A percentile compares a stretch with the other conserved stretches of the same genome.
Conservation (phyloP, 2,888 invertebrate species). For the Synergus laeviventris region DNA sequence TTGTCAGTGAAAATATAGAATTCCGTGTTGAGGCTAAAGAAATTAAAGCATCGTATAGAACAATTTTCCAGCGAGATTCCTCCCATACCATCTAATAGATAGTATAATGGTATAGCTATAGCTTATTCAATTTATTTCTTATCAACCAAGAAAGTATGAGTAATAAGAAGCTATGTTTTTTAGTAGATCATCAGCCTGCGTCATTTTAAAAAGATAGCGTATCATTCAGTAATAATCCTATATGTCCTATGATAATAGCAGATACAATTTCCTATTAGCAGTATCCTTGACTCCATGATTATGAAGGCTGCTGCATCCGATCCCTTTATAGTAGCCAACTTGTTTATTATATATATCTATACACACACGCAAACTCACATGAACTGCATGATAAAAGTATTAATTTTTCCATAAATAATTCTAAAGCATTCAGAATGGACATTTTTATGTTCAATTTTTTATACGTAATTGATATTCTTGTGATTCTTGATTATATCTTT, state of each 20-base stretch:
- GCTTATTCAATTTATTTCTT: slow-evolving; percentile 30
- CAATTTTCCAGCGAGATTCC: slow-evolving; percentile 13
- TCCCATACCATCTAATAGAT: not conserved
- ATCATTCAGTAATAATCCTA: not conserved
- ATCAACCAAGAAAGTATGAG: no score
- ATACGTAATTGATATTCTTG: not conserved
- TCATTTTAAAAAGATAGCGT: not conserved
- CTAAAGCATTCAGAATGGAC: not conserved
- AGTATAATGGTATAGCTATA: no score
- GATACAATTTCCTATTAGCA: slow-evolving; percentile 31
- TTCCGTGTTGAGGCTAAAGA: not conserved
- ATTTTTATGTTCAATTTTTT: not conserved
- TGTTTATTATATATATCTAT: not conserved
- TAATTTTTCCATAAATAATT: not conserved
- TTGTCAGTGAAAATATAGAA: slow-evolving; percentile 3
- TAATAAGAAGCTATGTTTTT: no score
- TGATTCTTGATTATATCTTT: no score
- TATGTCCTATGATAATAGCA: not conserved
- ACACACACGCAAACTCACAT: not conserved
- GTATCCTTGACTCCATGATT: slow-evolving; percentile 17
- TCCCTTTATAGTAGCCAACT: slow-evolving; percentile 24
- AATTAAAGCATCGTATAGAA: not conserved
- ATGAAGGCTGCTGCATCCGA: slow-evolving; percentile 21
- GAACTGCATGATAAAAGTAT: not conserved
- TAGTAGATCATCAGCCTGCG: no score